Percentiles rank a stretch among this genome's conserved stretches.
phyloP scores from a whole-genome alignment of 2,888 invertebrate genomes.

The Hyposoter didymator region DNA sequence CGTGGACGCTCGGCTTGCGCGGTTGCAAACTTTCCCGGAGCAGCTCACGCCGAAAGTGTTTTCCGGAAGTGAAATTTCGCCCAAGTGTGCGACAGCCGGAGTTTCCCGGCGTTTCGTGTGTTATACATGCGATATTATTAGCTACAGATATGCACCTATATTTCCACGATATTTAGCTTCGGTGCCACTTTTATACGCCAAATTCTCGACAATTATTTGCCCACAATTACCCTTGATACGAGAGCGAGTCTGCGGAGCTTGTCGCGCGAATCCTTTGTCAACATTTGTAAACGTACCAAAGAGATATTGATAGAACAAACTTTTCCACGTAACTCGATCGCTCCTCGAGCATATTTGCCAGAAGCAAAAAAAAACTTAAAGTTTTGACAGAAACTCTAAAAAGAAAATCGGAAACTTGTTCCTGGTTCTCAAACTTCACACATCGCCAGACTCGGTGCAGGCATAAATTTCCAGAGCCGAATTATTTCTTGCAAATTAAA shows the following conservation, averaged over 20 bases:
- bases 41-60: constrained; percentile 60
- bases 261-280: constrained; percentile 5
- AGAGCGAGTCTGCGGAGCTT: constrained; percentile 7
- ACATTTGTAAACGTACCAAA: background rate
- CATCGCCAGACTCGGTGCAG: too few species aligned
- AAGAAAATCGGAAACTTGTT: too few species aligned
- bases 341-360: background rate
- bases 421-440: too few species aligned
- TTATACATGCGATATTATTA: constrained; percentile 38
- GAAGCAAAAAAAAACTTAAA: background rate
- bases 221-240: constrained; percentile 42
- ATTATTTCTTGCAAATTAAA: too few species aligned
- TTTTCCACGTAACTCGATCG: background rate
- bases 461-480: too few species aligned
- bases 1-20: constrained; percentile 38
- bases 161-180: constrained; percentile 56
- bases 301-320: background rate
- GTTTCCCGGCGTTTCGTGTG: constrained; percentile 58
- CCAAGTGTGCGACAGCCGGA: constrained; percentile 61
- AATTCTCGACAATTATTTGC: constrained; percentile 60
- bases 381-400: too few species aligned
- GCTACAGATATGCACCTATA: constrained; percentile 11
- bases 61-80: constrained; percentile 66
- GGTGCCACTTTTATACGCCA: constrained; percentile 25
- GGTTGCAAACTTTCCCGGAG: constrained; percentile 57